A percentile compares a stretch with the other conserved stretches of the same genome.
Evolutionary conservation across 2,797 vertebrate species (phyloP).

Genomic region (Eremophila alpestris): DNA sequence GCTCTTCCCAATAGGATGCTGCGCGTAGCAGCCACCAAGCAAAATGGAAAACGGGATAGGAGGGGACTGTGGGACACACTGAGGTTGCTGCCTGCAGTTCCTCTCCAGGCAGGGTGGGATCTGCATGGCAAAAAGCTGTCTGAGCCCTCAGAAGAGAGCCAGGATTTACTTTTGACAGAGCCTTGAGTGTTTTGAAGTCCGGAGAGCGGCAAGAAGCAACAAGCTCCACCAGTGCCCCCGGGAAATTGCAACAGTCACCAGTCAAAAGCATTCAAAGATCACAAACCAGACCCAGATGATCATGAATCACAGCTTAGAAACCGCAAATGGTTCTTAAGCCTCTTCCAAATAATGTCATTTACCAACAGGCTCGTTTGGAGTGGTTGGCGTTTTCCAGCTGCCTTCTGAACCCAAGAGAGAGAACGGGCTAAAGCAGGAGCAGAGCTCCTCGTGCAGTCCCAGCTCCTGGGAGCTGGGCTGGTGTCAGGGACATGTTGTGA

Average conservation of each 20-base stretch:
- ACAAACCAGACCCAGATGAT: conserved; percentile 47
- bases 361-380: background rate
- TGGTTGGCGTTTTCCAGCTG: background rate
- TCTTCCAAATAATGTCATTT: conserved; percentile 24
- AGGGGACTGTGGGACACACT: background rate
- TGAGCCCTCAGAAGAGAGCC: background rate
- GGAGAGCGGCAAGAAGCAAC: background rate
- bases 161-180: conserved; percentile 5
- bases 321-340: background rate
- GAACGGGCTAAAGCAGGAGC: background rate
- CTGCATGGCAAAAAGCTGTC: background rate
- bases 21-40: background rate
- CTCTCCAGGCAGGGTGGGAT: background rate
- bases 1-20: background rate
- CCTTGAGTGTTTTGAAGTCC: conserved; percentile 25
- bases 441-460: background rate
- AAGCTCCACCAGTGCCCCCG: background rate
- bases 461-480: background rate
- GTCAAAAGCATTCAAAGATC: conserved; percentile 37
- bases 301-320: conserved; percentile 28
- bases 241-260: conserved; percentile 20
- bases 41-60: background rate
- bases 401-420: background rate
- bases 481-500: background rate
- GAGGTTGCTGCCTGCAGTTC: background rate